A percentile compares a stretch with the other conserved stretches of the same genome.
phyloP scores from a whole-genome alignment of 2,888 invertebrate species.

The Lithophane ornitopus region DNA sequence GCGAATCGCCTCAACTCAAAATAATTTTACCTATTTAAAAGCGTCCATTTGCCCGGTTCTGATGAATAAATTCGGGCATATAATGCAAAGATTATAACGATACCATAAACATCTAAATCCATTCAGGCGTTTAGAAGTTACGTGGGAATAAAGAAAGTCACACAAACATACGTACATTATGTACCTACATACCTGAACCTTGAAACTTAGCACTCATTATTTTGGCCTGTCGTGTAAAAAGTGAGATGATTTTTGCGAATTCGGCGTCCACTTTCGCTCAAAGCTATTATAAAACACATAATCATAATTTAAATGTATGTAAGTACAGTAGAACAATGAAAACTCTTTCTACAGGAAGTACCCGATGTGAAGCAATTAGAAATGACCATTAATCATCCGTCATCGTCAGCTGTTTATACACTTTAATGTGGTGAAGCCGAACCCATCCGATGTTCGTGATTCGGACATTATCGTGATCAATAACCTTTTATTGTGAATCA shows the following conservation, averaged over 20 bases:
- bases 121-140: not conserved
- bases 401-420: conserved; percentile 50
- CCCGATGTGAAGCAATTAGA: conserved; percentile 69
- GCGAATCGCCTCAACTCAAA: too few relatives aligned
- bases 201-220: not conserved
- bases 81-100: not conserved
- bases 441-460: conserved; percentile 42
- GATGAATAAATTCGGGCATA: too few relatives aligned
- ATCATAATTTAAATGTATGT: conserved; percentile 51
- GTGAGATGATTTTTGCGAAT: conserved; percentile 31
- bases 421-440: conserved; percentile 55
- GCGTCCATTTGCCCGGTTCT: too few relatives aligned
- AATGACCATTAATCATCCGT: conserved; percentile 72
- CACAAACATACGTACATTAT: too few relatives aligned
- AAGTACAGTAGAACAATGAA: conserved; percentile 55
- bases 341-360: conserved; percentile 75
- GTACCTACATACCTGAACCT: not conserved
- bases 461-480: conserved; percentile 60
- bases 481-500: conserved; percentile 53
- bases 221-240: conserved; percentile 21
- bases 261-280: conserved; percentile 57
- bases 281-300: conserved; percentile 38
- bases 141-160: not conserved
- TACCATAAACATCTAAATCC: not conserved
- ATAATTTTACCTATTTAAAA: too few relatives aligned